These are phyloP conservation scores for Drosophila sp. DNA, from an alignment of 1,140 invertebrate species.

Conservation along the genomic window DNA sequence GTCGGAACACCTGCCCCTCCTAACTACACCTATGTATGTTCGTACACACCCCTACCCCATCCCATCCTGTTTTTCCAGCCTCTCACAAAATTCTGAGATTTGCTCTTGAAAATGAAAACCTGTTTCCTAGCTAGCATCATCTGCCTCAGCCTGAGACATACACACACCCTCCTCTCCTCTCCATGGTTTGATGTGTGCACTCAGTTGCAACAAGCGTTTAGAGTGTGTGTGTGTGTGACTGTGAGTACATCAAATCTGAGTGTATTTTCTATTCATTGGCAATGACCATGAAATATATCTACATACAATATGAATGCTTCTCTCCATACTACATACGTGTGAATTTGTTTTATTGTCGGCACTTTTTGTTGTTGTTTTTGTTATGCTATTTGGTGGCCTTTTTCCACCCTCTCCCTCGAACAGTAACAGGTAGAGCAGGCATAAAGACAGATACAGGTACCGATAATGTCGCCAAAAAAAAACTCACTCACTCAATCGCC, in stretches of 20 bases:
- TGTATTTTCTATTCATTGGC: conserved; percentile 57
- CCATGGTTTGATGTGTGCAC: conserved; percentile 24
- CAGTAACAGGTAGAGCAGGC: neutral
- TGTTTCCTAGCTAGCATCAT: conserved; percentile 60
- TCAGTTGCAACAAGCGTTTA: conserved; percentile 39
- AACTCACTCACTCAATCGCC: conserved; percentile 32
- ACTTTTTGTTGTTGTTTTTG: conserved; percentile 42
- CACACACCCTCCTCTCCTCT: neutral
- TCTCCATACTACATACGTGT: conserved; percentile 49
- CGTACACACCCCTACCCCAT: neutral
- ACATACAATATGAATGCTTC: conserved; percentile 31
- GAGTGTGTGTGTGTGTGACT: neutral
- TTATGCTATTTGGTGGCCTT: conserved; percentile 56
- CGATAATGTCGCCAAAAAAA: conserved; percentile 16
- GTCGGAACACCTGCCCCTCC: neutral
- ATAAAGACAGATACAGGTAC: conserved; percentile 24
- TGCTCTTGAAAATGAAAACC: conserved; percentile 64
- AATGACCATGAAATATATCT: conserved; percentile 76
- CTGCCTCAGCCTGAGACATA: neutral
- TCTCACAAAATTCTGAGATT: conserved; percentile 56
- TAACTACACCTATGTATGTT: neutral
- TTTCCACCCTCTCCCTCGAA: conserved; percentile 22
- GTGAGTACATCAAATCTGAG: conserved; percentile 40
- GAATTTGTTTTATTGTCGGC: conserved; percentile 59
- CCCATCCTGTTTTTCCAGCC: conserved; percentile 61